phyloP scores from a whole-genome alignment of 1,140 invertebrate genomes.

The Brachionus asplanchnoidis region DNA sequence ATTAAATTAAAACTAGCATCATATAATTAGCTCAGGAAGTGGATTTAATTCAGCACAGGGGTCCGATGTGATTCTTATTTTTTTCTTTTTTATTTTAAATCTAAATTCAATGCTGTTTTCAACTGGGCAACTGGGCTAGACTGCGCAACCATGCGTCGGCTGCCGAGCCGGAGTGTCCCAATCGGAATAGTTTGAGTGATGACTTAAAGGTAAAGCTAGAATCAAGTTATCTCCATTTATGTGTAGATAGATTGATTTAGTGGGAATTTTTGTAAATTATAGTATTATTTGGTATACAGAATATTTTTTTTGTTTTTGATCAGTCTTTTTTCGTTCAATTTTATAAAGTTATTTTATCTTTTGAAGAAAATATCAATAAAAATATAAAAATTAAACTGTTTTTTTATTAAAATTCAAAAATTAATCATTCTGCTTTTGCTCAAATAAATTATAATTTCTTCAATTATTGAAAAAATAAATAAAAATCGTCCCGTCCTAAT shows the following conservation, averaged over 20 bases:
- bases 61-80: neutral
- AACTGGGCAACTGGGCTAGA: neutral
- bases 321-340: neutral
- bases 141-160: neutral
- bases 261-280: neutral
- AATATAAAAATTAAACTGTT: neutral
- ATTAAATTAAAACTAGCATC: neutral
- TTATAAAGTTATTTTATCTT: neutral
- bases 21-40: neutral
- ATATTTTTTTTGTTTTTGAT: neutral
- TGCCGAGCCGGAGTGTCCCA: neutral
- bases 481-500: too few species aligned
- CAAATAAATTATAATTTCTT: too few species aligned
- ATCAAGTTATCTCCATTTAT: neutral
- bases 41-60: slow-evolving; percentile 20
- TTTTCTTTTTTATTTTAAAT: neutral
- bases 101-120: neutral
- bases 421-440: too few species aligned
- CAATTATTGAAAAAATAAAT: too few species aligned
- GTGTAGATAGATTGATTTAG: neutral
- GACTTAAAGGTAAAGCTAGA: neutral
- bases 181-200: neutral
- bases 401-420: neutral
- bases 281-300: neutral
- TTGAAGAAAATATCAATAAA: neutral